Conservation (phyloP, 2,797 vertebrate genomes). For the Tapirus indicus region DNA sequence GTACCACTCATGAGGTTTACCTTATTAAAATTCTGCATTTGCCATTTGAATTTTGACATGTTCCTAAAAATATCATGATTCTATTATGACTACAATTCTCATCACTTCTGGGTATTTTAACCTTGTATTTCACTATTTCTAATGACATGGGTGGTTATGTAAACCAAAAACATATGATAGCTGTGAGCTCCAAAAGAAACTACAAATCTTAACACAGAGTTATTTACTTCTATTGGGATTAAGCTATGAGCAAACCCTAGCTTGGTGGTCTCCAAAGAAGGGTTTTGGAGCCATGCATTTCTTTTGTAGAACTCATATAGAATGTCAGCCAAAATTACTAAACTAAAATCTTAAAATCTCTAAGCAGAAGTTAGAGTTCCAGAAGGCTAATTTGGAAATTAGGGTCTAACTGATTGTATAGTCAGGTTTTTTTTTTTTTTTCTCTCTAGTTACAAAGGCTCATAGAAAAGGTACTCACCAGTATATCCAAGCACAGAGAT, state of each 20-base stretch:
- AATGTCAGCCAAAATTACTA: conserved; percentile 64
- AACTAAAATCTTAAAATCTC: conserved; percentile 65
- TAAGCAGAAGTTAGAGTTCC: conserved; percentile 64
- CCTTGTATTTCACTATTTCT: conserved; percentile 71
- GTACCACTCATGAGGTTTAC: conserved; percentile 64
- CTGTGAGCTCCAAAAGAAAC: conserved; percentile 74
- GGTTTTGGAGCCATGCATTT: conserved; percentile 47
- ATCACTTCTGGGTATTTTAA: conserved; percentile 76
- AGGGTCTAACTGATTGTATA: conserved; percentile 23
- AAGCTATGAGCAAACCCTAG: not conserved
- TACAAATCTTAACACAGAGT: conserved; percentile 60
- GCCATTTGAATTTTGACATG: conserved; percentile 72
- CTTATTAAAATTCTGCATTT: conserved; percentile 69
- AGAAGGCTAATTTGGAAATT: conserved; percentile 69
- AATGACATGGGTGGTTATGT: conserved; percentile 65
- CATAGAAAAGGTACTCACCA: conserved; percentile 3
- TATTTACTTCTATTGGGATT: conserved; percentile 71
- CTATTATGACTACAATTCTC: conserved; percentile 69
- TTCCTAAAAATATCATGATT: conserved; percentile 73
- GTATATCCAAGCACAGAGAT: not conserved
- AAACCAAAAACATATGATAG: conserved; percentile 78
- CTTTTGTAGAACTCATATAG: conserved; percentile 49
- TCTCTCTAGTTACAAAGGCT: not conserved
- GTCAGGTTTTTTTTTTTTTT: conserved; percentile 58
- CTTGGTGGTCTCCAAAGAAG: conserved; percentile 56